Percentiles rank a stretch among this genome's conserved stretches.
Evolutionary conservation across 2,888 invertebrate species (phyloP).

Genomic region (Chymomyza caudatula): DNA sequence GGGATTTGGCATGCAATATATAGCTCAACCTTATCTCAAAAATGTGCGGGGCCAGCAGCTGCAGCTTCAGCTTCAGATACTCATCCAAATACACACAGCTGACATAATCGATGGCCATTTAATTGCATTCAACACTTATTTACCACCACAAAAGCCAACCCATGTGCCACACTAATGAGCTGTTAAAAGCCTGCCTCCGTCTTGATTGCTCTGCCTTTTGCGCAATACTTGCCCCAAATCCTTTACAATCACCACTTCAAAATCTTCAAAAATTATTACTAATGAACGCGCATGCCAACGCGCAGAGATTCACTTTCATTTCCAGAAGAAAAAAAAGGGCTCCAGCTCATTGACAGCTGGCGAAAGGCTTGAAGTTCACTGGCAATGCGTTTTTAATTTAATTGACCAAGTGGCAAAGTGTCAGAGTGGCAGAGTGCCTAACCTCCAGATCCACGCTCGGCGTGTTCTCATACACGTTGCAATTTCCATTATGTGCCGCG

Average conservation of each 20-base stretch:
- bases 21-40: slow-evolving; percentile 37
- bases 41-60: slow-evolving; percentile 6
- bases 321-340: slow-evolving; percentile 39
- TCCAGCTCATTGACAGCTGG: slow-evolving; percentile 58
- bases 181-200: neutral
- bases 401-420: neutral
- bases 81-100: neutral
- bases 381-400: neutral
- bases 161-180: neutral
- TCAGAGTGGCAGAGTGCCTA: neutral
- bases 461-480: neutral
- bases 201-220: neutral
- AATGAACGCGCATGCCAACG: slow-evolving; percentile 47
- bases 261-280: slow-evolving; percentile 63
- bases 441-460: neutral
- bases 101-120: slow-evolving; percentile 4
- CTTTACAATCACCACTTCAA: slow-evolving; percentile 5
- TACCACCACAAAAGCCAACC: neutral
- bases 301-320: slow-evolving; percentile 63
- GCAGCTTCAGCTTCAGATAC: neutral
- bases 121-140: slow-evolving; percentile 18
- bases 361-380: slow-evolving; percentile 41
- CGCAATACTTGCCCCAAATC: neutral
- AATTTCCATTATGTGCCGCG: neutral
- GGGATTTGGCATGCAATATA: slow-evolving; percentile 38